Conservation (phyloP, 1,140 invertebrate genomes). For the Coptotermes formosanus region DNA sequence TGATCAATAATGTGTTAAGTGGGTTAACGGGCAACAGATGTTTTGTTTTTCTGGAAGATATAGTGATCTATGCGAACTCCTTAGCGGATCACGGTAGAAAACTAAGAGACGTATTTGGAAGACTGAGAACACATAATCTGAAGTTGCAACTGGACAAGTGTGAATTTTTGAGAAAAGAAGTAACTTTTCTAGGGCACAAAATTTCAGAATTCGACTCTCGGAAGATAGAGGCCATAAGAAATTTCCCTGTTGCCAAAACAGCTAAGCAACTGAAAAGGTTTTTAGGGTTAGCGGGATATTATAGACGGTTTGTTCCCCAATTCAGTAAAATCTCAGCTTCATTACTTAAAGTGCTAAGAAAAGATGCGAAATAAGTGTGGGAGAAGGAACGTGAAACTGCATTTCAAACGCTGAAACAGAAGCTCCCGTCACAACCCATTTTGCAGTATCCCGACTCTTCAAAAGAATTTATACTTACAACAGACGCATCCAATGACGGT, state of each 20-base stretch:
- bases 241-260: no score
- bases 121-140: no score
- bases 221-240: no score
- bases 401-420: slow-evolving; percentile 34
- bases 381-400: slow-evolving; percentile 24
- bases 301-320: slow-evolving; percentile 31
- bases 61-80: no score
- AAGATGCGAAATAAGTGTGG: slow-evolving; percentile 37
- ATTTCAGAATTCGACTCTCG: no score
- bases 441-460: slow-evolving; percentile 36
- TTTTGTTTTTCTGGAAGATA: no score
- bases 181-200: slow-evolving; percentile 38
- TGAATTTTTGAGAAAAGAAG: slow-evolving; percentile 37
- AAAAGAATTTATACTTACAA: slow-evolving; percentile 37
- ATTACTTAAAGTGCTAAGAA: slow-evolving; percentile 34
- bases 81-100: no score
- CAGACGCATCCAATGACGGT: slow-evolving; percentile 37
- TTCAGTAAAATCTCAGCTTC: slow-evolving; percentile 33
- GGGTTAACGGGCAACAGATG: slow-evolving; percentile 15
- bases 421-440: slow-evolving; percentile 25
- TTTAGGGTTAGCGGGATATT: no score
- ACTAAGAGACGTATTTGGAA: no score
- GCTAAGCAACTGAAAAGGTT: no score
- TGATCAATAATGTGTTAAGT: slow-evolving; percentile 36
- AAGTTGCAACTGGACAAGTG: slow-evolving; percentile 41